A percentile compares a stretch with the other conserved stretches of the same genome.
Conservation (phyloP, 2,888 invertebrate genomes). For the Cyrtodaria siliqua region DNA sequence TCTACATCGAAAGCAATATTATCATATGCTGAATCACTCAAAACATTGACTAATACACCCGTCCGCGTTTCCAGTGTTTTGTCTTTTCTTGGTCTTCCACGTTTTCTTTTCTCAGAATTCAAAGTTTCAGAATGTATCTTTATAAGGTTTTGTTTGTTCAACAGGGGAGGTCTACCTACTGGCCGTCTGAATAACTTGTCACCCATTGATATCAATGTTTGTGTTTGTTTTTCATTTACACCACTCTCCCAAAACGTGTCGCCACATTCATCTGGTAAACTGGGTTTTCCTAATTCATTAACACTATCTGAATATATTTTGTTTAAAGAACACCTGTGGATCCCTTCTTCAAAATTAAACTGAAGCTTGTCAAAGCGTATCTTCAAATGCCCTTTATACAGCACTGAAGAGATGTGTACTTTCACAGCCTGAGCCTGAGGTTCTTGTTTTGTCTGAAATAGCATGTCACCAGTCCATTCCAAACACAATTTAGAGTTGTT, state of each 20-base stretch:
- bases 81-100: not conserved
- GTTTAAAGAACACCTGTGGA: too few relatives aligned
- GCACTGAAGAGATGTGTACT: not conserved
- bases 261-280: too few relatives aligned
- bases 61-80: not conserved
- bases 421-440: not conserved
- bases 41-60: not conserved
- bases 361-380: not conserved
- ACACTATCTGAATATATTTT: too few relatives aligned
- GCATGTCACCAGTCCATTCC: too few relatives aligned
- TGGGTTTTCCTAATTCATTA: too few relatives aligned
- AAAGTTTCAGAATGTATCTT: not conserved
- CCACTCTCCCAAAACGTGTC: too few relatives aligned
- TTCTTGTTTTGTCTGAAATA: not conserved
- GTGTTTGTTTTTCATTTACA: too few relatives aligned
- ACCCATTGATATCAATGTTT: too few relatives aligned
- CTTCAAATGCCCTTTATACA: not conserved
- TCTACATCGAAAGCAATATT: not conserved
- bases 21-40: not conserved
- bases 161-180: not conserved
- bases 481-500: too few relatives aligned
- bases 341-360: not conserved
- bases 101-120: slow-evolving; percentile 11
- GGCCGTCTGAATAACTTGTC: not conserved
- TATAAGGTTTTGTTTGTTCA: too few relatives aligned